Evolutionary conservation across 2,113 vertebrate genomes (phyloP).

Genomic region (Pelodiscus sinensis): DNA sequence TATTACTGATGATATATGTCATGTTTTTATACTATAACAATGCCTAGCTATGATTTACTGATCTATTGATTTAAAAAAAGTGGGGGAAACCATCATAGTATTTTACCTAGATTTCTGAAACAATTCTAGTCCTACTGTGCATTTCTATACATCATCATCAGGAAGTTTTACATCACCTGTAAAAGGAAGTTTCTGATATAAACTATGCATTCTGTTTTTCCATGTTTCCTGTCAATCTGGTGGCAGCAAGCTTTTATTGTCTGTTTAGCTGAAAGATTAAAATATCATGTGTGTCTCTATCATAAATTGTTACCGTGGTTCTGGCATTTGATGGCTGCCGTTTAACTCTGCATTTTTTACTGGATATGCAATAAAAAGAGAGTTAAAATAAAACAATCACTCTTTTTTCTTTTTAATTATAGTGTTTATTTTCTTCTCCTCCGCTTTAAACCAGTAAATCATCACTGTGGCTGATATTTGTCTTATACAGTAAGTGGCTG

Average conservation of each 20-base stretch:
- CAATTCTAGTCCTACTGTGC: background rate
- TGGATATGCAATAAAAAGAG: background rate
- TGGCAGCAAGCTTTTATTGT: background rate
- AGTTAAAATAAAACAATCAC: background rate
- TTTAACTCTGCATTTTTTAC: background rate
- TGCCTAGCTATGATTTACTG: background rate
- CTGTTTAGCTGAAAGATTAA: background rate
- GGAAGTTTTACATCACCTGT: background rate
- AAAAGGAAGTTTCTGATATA: background rate
- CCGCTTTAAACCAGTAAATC: background rate
- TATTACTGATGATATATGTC: conserved; percentile 1
- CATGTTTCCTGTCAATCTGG: background rate
- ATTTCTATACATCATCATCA: conserved; percentile 1
- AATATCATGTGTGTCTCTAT: background rate
- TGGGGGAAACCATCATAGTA: background rate
- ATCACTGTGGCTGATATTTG: background rate
- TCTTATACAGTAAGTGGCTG: background rate
- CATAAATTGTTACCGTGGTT: background rate
- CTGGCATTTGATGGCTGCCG: background rate
- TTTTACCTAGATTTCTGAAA: background rate
- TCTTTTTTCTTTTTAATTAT: background rate
- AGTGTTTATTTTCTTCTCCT: background rate
- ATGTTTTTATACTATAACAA: background rate
- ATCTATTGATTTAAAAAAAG: background rate
- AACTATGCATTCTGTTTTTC: background rate